Evolutionary conservation across 37 sponge, comb jelly and placozoan species (phyloP), one percentile per base, ranked within the genome.

Genomic region (Ephydatia muelleri): DNA sequence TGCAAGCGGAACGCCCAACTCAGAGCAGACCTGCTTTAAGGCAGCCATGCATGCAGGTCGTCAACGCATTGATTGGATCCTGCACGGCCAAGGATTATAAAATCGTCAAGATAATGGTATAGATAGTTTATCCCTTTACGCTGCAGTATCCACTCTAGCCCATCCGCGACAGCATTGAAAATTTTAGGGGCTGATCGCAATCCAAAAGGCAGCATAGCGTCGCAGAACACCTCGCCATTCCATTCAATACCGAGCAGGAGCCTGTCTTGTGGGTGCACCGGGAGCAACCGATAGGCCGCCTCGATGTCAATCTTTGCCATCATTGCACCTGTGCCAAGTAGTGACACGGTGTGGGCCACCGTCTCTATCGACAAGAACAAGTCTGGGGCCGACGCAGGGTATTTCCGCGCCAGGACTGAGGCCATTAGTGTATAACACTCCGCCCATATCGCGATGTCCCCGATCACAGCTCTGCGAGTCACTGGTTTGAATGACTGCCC

Each of bases 31-130:
- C 27, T 1, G 16, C 70, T 69, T 37, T 47, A 70, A n/a, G 29
- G 28, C 28, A 13, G 40, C 33, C 70, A n/a, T n/a, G n/a, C n/a
- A n/a, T n/a, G n/a, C n/a, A 69, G 70, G 19, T 68, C 38, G 19
- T 28, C 35, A 4, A 13, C 26, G 31, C 80, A 79, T 67, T 79
- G 66, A 14, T 29, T n/a, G 16, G 80, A 79, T 14, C 31, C 66
- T 35, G 80, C 66, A 14, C 31, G 11, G 32, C 80, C 80, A 4
- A 65, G n/a, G 49, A n/a, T 65, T 0, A 79, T 19, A 32, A 79
- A 79, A 79, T 79, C 79, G 57, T 78, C 65, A 21, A 78, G n/a
- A 26, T 78, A 78, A 31, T 49, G 49, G 43, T 43, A 43, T 43
- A 6, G 3, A 43, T 43, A 43, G 43, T 43, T 43, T 43, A 43